Evolutionary conservation across 1,140 invertebrate genomes (phyloP).

Genomic region (Portunus trituberculatus): DNA sequence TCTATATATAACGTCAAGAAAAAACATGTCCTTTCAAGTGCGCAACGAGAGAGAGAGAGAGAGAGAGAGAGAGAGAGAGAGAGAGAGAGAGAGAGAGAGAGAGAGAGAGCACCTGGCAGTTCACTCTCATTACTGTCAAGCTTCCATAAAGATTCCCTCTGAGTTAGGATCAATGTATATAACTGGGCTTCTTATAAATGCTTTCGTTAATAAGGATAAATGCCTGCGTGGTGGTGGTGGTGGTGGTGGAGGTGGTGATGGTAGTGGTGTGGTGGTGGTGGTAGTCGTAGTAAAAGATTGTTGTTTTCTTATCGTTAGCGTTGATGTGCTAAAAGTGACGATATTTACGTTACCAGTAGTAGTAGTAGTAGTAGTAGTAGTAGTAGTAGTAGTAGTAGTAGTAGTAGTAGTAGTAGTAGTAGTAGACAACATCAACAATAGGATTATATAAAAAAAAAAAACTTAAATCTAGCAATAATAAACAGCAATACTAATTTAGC

Average conservation of each 20-base stretch:
- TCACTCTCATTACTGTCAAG: no score
- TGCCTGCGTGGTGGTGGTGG: no score
- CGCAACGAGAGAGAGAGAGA: background rate
- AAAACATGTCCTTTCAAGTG: background rate
- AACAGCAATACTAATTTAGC: background rate
- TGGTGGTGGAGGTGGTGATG: no score
- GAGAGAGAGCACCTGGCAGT: no score
- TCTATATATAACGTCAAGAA: background rate
- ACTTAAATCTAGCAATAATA: background rate
- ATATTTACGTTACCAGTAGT: background rate
- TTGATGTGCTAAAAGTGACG: no score
- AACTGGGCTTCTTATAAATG: no score
- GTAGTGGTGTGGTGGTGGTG: background rate
- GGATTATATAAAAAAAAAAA: background rate
- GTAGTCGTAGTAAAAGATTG: background rate
- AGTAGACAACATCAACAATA: background rate
- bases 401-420: background rate
- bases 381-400: background rate
- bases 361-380: background rate
- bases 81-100: no score
- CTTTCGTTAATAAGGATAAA: no score
- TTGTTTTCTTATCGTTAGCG: background rate
- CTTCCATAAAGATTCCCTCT: no score
- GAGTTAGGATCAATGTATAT: no score
- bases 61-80: background rate